Evolutionary conservation across 2,888 invertebrate species (phyloP).

Genomic region (Amblyjoppa fuscipennis): DNA sequence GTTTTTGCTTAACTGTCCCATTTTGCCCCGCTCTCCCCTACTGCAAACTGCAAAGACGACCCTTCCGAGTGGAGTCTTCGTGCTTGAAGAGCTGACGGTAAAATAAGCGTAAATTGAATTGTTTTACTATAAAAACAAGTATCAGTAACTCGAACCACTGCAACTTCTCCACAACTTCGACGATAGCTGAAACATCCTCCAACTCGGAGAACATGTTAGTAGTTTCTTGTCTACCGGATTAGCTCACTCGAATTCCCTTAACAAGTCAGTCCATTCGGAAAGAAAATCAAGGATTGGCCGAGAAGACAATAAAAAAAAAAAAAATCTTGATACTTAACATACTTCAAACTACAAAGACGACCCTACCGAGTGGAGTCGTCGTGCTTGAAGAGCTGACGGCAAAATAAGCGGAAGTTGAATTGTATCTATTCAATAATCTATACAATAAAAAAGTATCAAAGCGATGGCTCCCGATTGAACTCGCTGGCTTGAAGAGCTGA

Average conservation of each 20-base stretch:
- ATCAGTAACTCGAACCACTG: conserved; percentile 2
- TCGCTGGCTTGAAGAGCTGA: not conserved
- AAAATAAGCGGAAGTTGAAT: not conserved
- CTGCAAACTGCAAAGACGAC: not conserved
- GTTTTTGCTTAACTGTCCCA: too few species aligned
- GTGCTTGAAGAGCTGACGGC: not conserved
- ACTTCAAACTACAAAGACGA: not conserved
- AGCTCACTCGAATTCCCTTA: not conserved
- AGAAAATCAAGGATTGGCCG: not conserved
- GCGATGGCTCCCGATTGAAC: not conserved
- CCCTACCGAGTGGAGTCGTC: not conserved
- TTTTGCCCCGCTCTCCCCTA: too few species aligned
- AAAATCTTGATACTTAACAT: not conserved
- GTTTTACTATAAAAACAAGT: too few species aligned
- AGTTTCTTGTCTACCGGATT: not conserved
- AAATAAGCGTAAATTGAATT: not conserved
- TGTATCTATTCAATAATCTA: not conserved
- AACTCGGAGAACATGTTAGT: not conserved
- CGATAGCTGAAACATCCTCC: not conserved
- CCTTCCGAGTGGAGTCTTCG: not conserved
- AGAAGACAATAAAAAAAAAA: not conserved
- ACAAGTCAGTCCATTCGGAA: not conserved
- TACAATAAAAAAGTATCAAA: not conserved
- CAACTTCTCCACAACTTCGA: not conserved
- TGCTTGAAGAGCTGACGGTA: not conserved